Conservation (phyloP, 2,888 invertebrate species). For the Unio pictorum region DNA sequence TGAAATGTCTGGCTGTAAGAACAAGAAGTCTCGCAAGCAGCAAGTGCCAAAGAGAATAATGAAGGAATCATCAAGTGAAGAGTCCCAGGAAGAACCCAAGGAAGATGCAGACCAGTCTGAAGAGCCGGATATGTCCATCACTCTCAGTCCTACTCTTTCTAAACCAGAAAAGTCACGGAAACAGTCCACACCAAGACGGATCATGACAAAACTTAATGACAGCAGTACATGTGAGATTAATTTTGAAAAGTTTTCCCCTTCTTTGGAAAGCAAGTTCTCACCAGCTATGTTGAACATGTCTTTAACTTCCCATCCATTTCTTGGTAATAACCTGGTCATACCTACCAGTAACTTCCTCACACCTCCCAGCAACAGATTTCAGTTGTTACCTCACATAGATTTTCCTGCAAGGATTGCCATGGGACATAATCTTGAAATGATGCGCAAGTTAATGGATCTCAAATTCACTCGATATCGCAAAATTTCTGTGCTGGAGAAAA, state of each 20-base stretch:
- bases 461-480: constrained; percentile 26
- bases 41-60: constrained; percentile 17
- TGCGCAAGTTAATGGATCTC: constrained; percentile 26
- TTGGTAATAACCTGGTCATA: neutral
- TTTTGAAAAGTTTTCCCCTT: constrained; percentile 1
- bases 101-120: neutral
- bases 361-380: too few species aligned
- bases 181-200: constrained; percentile 10
- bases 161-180: constrained; percentile 17
- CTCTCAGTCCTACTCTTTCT: neutral
- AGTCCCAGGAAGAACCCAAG: neutral
- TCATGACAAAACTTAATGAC: neutral
- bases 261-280: neutral
- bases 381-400: too few species aligned
- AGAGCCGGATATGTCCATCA: neutral
- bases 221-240: neutral
- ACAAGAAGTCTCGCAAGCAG: constrained; percentile 26
- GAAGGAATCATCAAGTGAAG: constrained; percentile 2
- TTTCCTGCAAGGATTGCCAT: neutral
- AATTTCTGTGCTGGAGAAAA: constrained; percentile 26
- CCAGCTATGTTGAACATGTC: constrained; percentile 3
- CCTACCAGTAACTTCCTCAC: too few species aligned
- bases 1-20: too few species aligned
- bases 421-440: constrained; percentile 22
- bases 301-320: neutral